Base-by-base conservation (phyloP, 2,797 vertebrate genomes). In the Dermochelys coriacea region DNA sequence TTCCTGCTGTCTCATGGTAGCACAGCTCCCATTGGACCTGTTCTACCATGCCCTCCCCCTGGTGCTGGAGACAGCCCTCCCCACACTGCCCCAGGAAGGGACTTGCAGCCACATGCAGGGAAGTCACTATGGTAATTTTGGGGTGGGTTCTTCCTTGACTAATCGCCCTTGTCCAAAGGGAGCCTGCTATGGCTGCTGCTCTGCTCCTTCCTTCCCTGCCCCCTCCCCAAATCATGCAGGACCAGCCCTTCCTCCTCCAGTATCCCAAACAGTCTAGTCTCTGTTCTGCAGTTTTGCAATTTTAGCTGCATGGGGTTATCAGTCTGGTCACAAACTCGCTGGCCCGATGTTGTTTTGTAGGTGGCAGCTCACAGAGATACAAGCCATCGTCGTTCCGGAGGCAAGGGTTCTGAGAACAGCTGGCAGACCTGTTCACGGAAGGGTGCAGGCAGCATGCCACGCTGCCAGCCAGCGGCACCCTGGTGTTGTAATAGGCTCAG, bases 381-480 rank as follows among this genome's bases (percentile, higher is more conserved):
- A 23, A 64, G 87, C 18, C 0, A 1, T 29, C 78, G 54, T 18
- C 45, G 50, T 1, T 52, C 82, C 87, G 88, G 57, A 93, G 64
- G 77, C 50, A 0, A 0, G 75, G 74, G 21, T 52, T 14, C n/a
- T 64, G 21, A 15, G 90, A 51, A 87, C 34, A 18, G 47, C 74
- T 77, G 54, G 61, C 45, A 68, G 41, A 34, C 82, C 29, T 45
- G 77, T 34, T 23, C 29, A 27, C 47, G 49, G 84, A 92, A 52
- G 25, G 18, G 77, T 75, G 31, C 15, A 68, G 23, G 11, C 14
- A 45, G 27, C 0, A 0, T 12, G 41, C 0, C 0, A 12, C 50
- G 59, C 23, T 87, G 82, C 84, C 89, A 92, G 71, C 64, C 75
- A 55, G 86, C 7, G 77, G 80, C 49, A 34, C 50, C 71, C 49